Evolutionary conservation across 2,888 invertebrate species (phyloP).

Genomic region (Synergus gifuensis): DNA sequence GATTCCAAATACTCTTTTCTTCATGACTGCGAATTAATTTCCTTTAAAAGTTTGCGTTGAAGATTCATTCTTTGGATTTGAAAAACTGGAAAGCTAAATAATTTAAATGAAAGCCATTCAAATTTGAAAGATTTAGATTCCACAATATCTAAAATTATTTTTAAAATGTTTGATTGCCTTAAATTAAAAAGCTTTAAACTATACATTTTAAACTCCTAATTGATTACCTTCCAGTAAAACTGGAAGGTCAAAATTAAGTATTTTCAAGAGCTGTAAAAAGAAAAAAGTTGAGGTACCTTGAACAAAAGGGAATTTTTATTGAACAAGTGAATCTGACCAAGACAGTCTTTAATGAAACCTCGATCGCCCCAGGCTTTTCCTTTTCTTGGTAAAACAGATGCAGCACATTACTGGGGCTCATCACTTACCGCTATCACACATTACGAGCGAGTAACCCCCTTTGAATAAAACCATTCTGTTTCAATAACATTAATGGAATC

Average conservation of each 20-base stretch:
- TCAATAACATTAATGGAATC: conserved; percentile 55
- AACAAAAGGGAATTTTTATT: background rate
- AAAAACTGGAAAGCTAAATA: no score
- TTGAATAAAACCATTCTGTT: conserved; percentile 54
- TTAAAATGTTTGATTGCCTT: no score
- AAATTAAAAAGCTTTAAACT: no score
- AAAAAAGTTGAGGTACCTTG: background rate
- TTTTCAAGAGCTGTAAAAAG: background rate
- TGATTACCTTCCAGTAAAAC: no score
- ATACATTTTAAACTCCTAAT: no score
- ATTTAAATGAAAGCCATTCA: no score
- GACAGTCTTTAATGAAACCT: conserved; percentile 69
- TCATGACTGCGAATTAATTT: no score
- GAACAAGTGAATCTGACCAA: conserved; percentile 44
- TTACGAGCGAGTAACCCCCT: conserved; percentile 54
- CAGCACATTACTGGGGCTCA: conserved; percentile 75
- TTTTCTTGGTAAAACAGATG: conserved; percentile 69
- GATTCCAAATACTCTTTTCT: no score
- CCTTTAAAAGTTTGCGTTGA: no score
- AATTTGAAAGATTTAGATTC: no score
- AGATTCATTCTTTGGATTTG: no score
- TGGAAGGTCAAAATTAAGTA: background rate
- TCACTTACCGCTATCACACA: conserved; percentile 74
- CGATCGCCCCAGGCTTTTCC: conserved; percentile 53
- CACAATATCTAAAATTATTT: no score